Base-by-base conservation (phyloP, 2,888 invertebrate species). In the Drosophila merina region DNA sequence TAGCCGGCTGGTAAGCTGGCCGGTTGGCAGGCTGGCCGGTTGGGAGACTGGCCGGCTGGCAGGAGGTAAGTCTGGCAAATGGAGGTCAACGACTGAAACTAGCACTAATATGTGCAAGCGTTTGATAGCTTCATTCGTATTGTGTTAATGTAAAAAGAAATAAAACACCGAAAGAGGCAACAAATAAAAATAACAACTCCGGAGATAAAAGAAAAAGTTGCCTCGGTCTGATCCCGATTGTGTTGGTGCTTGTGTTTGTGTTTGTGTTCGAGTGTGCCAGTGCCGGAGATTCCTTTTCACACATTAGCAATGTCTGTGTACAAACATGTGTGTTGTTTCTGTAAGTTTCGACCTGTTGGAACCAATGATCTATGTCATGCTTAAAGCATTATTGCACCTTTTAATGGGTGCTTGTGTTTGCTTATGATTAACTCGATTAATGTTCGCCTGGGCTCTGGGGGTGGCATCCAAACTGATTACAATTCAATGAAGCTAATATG, bases 81-180 rank as follows among this genome's bases (percentile, higher is more conserved):
- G 88, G 89, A 89, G 90, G 89, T 89, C 90, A 89, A 88, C 83
- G 89, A 80, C 85, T 86, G 86, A 86, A 86, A 83, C 88, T 86
- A 85, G 79, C 66, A 77, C 76, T 77, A 76, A 88, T 84, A 74
- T 74, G 59, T 72, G 69, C 58, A 59, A 64, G 63, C 51, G 72
- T 57, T 76, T 70, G 49, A 59, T 55, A 69, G 59, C 67, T 56
- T 44, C 54, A 69, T 57, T 56, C 72, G 74, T 72, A 71, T 42
- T 84, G 76, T 74, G 76, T 71, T 86, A 84, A 86, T 81, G 67
- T 72, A 73, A 69, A 86, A 83, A 69, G 70, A 68, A 77, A 86
- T 80, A 71, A 84, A 74, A 60, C 73, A 75, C 56, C 77, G 67
- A 70, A 68, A 66, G 72, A 54, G 66, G 64, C 72, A 74, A 57